A percentile compares a stretch with the other conserved stretches of the same genome.
Conservation (phyloP, 1,140 invertebrate genomes). For the Tetraneura akinire region DNA sequence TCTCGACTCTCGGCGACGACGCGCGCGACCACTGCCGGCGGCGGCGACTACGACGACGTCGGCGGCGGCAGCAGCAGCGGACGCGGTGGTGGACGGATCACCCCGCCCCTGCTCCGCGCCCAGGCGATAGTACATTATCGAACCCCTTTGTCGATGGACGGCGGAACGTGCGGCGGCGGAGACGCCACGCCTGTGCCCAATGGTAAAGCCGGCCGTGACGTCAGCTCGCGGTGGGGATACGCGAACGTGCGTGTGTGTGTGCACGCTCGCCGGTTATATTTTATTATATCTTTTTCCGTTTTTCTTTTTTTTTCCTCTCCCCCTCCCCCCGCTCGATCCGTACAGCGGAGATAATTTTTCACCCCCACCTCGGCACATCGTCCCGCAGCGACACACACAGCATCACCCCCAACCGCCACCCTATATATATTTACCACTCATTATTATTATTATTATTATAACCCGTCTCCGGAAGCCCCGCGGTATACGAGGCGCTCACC, state of each 20-base stretch:
- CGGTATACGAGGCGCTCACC: no score
- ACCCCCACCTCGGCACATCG: not conserved
- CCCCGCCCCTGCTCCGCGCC: slow-evolving; percentile 4
- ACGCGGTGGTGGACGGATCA: not conserved
- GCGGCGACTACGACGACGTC: not conserved
- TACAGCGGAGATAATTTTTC: slow-evolving; percentile 11
- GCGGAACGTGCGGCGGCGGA: not conserved
- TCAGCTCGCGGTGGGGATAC: slow-evolving; percentile 23
- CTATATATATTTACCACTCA: no score
- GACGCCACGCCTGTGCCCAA: slow-evolving; percentile 47
- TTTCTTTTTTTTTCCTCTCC: no score
- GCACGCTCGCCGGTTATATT: no score
- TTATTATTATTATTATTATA: no score
- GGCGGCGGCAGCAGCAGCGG: not conserved
- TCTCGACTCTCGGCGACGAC: slow-evolving; percentile 38
- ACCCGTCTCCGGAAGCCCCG: no score
- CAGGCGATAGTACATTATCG: slow-evolving; percentile 14
- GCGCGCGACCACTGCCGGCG: slow-evolving; percentile 30
- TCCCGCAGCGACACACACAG: not conserved
- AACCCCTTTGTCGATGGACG: slow-evolving; percentile 29
- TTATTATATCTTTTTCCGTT: no score
- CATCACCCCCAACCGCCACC: not conserved
- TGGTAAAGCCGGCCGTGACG: slow-evolving; percentile 46
- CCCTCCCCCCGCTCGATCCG: not conserved
- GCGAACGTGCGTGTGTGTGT: not conserved